Conservation (phyloP, 2,113 vertebrate species). For the Ptilonorhynchus violaceus region DNA sequence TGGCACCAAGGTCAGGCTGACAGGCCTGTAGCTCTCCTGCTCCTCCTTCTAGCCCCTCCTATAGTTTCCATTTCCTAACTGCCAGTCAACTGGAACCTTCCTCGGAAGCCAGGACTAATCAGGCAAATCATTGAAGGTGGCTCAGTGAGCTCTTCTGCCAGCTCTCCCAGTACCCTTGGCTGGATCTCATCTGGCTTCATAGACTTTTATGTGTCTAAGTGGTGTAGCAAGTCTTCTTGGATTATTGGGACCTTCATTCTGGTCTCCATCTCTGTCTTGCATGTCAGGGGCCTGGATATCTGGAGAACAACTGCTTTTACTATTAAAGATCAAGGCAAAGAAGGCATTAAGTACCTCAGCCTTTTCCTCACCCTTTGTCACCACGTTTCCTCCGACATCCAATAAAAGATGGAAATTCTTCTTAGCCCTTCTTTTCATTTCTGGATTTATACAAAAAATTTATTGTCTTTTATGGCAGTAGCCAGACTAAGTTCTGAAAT, state of each 20-base stretch:
- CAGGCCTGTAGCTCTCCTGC: no score
- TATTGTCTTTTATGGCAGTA: background rate
- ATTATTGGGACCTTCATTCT: background rate
- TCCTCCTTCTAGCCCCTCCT: background rate
- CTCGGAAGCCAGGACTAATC: rapidly evolving
- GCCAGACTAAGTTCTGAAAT: background rate
- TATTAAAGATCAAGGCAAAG: background rate
- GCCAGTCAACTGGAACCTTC: background rate
- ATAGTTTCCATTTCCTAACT: background rate
- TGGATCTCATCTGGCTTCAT: background rate
- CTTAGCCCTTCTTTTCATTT: background rate
- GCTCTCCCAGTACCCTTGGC: background rate
- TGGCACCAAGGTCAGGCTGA: background rate
- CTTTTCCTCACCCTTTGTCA: background rate
- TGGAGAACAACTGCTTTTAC: background rate
- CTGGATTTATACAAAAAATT: background rate
- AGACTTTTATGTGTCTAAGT: background rate
- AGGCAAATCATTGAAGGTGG: background rate
- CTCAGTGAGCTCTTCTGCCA: background rate
- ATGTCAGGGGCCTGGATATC: background rate
- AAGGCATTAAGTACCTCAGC: background rate
- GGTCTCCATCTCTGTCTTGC: background rate
- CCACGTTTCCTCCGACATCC: background rate
- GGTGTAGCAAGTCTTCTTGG: background rate
- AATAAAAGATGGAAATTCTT: background rate